Conservation (phyloP, 2,888 invertebrate genomes). For the Tribolium freemani region DNA sequence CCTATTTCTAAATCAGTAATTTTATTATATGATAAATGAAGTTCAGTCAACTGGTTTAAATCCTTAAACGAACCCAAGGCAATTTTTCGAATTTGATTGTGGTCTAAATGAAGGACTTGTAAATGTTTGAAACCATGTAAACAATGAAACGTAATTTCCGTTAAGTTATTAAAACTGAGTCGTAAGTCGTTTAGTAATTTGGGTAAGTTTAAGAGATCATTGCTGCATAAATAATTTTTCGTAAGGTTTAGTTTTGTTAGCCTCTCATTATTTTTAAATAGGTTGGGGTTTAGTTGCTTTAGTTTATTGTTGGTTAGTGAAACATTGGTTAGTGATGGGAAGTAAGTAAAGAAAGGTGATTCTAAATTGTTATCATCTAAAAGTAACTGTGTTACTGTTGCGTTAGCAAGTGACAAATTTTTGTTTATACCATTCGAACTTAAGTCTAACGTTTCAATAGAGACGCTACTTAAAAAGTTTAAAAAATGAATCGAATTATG, state of each 20-base stretch:
- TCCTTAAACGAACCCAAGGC: slow-evolving; percentile 8
- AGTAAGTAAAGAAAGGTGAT: too few relatives aligned
- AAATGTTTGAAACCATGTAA: not conserved
- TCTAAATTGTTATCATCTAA: slow-evolving; percentile 1
- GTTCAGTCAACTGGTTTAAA: not conserved
- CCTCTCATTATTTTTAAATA: not conserved
- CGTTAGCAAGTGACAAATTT: not conserved
- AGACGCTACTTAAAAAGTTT: not conserved
- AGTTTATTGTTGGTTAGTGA: slow-evolving; percentile 5
- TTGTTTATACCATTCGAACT: not conserved
- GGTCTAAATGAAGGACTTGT: not conserved
- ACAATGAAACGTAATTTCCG: not conserved
- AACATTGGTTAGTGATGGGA: not conserved
- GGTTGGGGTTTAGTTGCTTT: not conserved
- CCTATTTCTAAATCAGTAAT: slow-evolving; percentile 6
- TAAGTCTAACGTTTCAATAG: not conserved
- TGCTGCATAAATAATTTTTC: not conserved
- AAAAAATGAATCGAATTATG: not conserved
- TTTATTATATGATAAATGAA: slow-evolving; percentile 24
- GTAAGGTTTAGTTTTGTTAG: not conserved
- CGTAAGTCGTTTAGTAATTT: slow-evolving; percentile 3
- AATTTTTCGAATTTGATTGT: slow-evolving; percentile 12
- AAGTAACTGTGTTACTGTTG: not conserved
- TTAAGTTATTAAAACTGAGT: slow-evolving; percentile 13
- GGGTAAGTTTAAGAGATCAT: not conserved